phyloP scores from a whole-genome alignment of 2,113 vertebrate species.

The Tachycineta bicolor region DNA sequence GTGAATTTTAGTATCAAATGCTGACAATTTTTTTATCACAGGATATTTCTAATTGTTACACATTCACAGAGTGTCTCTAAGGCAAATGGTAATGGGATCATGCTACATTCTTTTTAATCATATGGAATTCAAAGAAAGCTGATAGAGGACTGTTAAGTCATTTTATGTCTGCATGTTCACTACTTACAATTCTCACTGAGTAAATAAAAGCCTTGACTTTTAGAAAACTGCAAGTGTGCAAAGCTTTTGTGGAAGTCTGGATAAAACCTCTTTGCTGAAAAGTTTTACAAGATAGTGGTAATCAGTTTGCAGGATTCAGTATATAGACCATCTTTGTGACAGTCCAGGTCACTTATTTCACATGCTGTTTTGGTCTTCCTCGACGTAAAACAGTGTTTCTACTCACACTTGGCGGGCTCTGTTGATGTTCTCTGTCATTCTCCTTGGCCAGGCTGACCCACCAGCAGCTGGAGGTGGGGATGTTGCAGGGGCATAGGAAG shows the following conservation, averaged over 20 bases:
- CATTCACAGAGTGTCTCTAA: neutral
- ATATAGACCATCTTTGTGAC: neutral
- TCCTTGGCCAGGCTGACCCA: neutral
- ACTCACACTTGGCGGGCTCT: accelerated
- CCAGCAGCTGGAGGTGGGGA: neutral
- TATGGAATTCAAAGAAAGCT: neutral
- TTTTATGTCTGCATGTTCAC: neutral
- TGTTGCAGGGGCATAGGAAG: neutral
- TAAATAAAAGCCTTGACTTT: neutral
- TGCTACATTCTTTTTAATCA: neutral
- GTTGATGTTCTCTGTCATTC: neutral
- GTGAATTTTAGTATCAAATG: neutral
- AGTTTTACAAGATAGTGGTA: neutral
- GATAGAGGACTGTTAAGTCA: neutral
- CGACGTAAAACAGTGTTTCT: neutral
- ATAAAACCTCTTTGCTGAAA: neutral
- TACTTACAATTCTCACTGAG: neutral
- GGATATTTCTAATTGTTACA: neutral
- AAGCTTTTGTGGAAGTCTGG: neutral
- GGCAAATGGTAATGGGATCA: neutral
- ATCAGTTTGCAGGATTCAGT: neutral
- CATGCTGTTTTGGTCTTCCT: neutral
- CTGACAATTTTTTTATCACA: neutral
- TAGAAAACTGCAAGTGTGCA: neutral
- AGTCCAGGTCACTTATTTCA: neutral